These are phyloP conservation scores for Smutsia temminckii DNA, from an alignment of 2,797 vertebrate genomes.

Conservation along the genomic window DNA sequence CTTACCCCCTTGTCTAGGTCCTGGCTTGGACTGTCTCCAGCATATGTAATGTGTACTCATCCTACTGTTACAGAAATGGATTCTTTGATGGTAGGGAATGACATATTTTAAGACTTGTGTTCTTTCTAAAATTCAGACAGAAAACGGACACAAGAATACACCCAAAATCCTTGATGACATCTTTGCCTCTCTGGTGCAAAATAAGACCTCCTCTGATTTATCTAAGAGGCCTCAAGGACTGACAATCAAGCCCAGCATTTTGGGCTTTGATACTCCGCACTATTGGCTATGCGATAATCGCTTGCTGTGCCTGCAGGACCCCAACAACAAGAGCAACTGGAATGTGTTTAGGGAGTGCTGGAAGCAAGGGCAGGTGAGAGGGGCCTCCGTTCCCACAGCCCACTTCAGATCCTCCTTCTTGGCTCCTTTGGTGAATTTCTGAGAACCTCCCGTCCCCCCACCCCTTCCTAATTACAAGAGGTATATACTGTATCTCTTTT, in stretches of 20 bases:
- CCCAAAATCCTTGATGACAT: conserved; percentile 89
- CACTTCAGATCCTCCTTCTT: background rate
- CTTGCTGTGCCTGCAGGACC: conserved; percentile 87
- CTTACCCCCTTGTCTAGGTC: background rate
- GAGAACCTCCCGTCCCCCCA: background rate
- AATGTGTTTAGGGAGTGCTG: conserved; percentile 89
- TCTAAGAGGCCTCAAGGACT: conserved; percentile 85
- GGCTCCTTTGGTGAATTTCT: background rate
- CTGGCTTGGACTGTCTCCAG: background rate
- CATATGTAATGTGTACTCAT: background rate
- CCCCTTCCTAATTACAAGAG: background rate
- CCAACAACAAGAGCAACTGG: conserved; percentile 89
- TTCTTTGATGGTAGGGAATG: background rate
- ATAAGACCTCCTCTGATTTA: conserved; percentile 81
- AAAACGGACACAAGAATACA: conserved; percentile 86
- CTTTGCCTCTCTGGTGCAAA: conserved; percentile 89
- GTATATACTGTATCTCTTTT: background rate
- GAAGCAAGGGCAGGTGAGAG: conserved; percentile 89
- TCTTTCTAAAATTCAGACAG: conserved; percentile 81
- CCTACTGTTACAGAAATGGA: background rate
- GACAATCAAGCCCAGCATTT: conserved; percentile 86
- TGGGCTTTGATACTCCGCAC: conserved; percentile 88
- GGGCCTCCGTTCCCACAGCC: background rate
- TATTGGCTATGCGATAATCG: conserved; percentile 89
- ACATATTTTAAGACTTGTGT: conserved; percentile 23